Percentiles rank a stretch among this genome's conserved stretches.
Evolutionary conservation across 2,888 invertebrate genomes (phyloP).

Genomic region (Hypena proboscidalis): DNA sequence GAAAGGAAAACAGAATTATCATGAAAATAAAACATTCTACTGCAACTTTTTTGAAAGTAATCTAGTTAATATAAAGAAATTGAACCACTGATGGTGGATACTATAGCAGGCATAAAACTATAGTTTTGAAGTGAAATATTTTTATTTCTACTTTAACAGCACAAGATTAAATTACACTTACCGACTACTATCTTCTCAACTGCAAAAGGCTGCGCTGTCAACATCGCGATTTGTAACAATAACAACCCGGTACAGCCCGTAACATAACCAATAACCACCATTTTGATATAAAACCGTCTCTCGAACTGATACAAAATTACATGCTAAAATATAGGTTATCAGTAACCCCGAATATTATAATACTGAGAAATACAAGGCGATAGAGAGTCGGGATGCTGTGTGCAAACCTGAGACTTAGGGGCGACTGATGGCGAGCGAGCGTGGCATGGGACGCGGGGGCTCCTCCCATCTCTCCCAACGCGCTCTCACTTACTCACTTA

Average conservation of each 20-base stretch:
- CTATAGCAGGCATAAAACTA: too few relatives aligned
- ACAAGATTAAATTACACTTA: constrained; percentile 54
- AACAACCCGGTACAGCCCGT: constrained; percentile 60
- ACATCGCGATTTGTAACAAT: constrained; percentile 60
- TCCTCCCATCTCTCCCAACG: constrained; percentile 50
- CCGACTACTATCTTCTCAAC: constrained; percentile 81
- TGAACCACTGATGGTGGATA: too few relatives aligned
- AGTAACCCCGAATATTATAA: constrained; percentile 38
- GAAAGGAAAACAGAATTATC: constrained; percentile 50
- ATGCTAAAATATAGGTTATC: constrained; percentile 30
- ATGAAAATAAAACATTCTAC: constrained; percentile 19
- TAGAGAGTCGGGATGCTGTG: constrained; percentile 75
- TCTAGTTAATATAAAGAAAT: too few relatives aligned
- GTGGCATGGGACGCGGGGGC: constrained; percentile 69
- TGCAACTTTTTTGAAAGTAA: too few relatives aligned
- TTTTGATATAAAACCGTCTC: constrained; percentile 34
- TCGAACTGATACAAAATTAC: constrained; percentile 21
- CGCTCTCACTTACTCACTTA: constrained; percentile 55
- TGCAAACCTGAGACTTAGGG: constrained; percentile 81
- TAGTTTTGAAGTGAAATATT: too few relatives aligned
- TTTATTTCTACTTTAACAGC: neutral
- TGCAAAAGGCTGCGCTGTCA: constrained; percentile 69
- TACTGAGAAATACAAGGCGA: constrained; percentile 48
- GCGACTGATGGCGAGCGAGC: constrained; percentile 74
- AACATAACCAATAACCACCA: constrained; percentile 46